These are phyloP conservation scores for Colletes latitarsis DNA, from an alignment of 1,140 invertebrate species.

Conservation along the genomic window DNA sequence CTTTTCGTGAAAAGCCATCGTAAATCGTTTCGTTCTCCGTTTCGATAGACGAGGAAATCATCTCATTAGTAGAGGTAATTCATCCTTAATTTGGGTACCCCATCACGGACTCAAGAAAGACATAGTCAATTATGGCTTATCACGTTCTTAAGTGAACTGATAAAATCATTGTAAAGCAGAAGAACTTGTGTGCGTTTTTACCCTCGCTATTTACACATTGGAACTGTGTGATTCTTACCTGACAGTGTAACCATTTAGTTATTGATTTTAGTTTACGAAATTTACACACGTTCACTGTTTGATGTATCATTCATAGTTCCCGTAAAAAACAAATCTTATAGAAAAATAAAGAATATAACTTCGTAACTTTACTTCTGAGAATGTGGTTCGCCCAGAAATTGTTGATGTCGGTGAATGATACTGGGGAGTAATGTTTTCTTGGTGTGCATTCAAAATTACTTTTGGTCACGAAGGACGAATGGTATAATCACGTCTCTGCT, in stretches of 20 bases:
- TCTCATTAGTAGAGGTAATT: constrained; percentile 38
- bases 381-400: constrained; percentile 56
- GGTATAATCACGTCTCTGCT: constrained; percentile 80
- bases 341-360: constrained; percentile 63
- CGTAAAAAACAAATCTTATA: constrained; percentile 64
- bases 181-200: constrained; percentile 58
- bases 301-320: constrained; percentile 37
- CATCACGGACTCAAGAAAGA: constrained; percentile 46
- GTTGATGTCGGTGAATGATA: constrained; percentile 52
- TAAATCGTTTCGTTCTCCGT: constrained; percentile 26
- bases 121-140: constrained; percentile 54
- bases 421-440: constrained; percentile 53
- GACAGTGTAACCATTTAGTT: constrained; percentile 21
- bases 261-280: constrained; percentile 42
- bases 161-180: constrained; percentile 55
- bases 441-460: constrained; percentile 60
- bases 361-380: constrained; percentile 66
- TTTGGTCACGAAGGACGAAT: constrained; percentile 77
- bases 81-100: constrained; percentile 31
- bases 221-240: constrained; percentile 46
- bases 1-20: constrained; percentile 37
- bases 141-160: constrained; percentile 40
- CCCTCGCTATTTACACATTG: constrained; percentile 39
- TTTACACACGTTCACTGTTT: constrained; percentile 25
- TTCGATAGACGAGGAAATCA: constrained; percentile 36